Base-by-base conservation (phyloP, 2,113 vertebrate genomes). In the Hydrolagus affinis region DNA sequence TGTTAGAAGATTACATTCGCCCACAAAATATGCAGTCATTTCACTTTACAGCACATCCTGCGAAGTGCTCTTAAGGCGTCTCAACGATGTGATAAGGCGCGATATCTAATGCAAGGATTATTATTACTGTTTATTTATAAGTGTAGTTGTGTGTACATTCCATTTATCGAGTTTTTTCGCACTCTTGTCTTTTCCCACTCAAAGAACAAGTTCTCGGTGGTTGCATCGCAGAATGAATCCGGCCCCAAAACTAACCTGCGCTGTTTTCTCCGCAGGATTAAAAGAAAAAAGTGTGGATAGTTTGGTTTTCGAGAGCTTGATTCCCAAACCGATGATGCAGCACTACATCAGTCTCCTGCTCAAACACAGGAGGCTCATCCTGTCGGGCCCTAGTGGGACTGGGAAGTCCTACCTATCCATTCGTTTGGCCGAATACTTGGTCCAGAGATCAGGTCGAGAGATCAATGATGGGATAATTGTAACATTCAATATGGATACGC, bases 321-420 rank as follows among this genome's bases (percentile, higher is more conserved):
- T 99, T 87, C 97, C 97, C 71, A 98, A 98, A 91, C 96, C 97
- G 70, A 97, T 99, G 97, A 95, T 98, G 95, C 95, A 95, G 90
- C 97, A 99, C 86, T 99, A 99, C 88, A 96, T 98, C 88, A 95
- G 96, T 88, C 93, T 98, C 85, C 93, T 98, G 88, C 93, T 97
- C 85, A 99, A 98, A 89, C 97, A 98, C 91, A 91, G 97, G 19
- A 95, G 97, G 6, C 95, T 98, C 23, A 92, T 99, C 86, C 92
- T 98, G 87, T 97, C 96, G 0, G 97, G 97, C 11, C 96, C 97
- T 87, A 99, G 97, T 0, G 97, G 97, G 85, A 99, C 97, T 0
- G 97, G 97, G 89, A 99, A 98, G 92, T 96, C 95, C 85, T 96
- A 97, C 90, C 93, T 99, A 86, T 95, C 96, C 87, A 95, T 96